Evolutionary conservation across 2,113 vertebrate species (phyloP).

Genomic region (Sander vitreus): DNA sequence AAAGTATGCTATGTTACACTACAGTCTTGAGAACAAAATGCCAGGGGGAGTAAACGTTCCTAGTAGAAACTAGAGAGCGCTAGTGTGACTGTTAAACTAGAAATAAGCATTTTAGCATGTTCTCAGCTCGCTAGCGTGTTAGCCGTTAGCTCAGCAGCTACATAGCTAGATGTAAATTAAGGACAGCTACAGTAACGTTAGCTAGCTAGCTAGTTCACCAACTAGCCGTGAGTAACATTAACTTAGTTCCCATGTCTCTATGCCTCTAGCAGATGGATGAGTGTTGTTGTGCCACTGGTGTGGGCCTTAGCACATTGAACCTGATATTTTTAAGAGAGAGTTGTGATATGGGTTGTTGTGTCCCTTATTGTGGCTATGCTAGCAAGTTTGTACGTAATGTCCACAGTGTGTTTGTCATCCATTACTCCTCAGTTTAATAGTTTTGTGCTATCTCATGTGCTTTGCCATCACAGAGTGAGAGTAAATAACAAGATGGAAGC

Average conservation of each 20-base stretch:
- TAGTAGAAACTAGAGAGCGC: background rate
- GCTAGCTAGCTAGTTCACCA: too few relatives aligned
- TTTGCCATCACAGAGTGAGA: background rate
- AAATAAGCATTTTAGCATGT: background rate
- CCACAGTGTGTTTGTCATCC: too few relatives aligned
- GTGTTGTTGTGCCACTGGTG: too few relatives aligned
- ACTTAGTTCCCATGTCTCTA: too few relatives aligned
- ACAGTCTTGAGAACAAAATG: background rate
- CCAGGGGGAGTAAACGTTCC: background rate
- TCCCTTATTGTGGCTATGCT: too few relatives aligned
- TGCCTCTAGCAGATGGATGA: too few relatives aligned
- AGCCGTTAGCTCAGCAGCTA: background rate
- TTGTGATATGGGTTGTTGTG: too few relatives aligned
- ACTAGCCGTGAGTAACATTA: too few relatives aligned
- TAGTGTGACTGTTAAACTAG: background rate
- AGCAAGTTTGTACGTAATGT: too few relatives aligned
- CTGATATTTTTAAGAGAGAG: too few relatives aligned
- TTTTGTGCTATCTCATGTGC: background rate
- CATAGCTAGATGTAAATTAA: too few relatives aligned
- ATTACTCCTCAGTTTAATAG: background rate
- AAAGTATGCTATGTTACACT: background rate
- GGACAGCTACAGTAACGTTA: background rate
- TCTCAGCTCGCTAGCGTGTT: background rate
- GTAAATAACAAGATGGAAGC: background rate
- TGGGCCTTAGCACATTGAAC: too few relatives aligned